These are phyloP conservation scores for Macroglossus sobrinus DNA, from an alignment of 2,113 vertebrate species.

Conservation along the genomic window DNA sequence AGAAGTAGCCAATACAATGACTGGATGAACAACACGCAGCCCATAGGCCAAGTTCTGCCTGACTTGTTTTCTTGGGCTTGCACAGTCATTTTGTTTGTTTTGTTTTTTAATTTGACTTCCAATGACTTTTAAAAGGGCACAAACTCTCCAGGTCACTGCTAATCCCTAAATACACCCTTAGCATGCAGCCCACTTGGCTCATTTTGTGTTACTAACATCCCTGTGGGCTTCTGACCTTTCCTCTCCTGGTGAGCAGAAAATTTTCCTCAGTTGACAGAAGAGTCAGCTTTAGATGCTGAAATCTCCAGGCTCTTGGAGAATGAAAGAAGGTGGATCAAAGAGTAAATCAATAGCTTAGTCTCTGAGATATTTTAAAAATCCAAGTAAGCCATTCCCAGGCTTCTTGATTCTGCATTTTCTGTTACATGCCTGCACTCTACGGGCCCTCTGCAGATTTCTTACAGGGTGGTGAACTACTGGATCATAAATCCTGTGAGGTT, in stretches of 20 bases:
- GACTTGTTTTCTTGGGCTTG: background rate
- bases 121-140: conserved; percentile 1
- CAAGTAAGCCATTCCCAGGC: background rate
- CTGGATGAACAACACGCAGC: background rate
- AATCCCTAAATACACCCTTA: conserved; percentile 17
- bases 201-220: background rate
- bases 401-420: background rate
- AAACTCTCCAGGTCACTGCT: conserved; percentile 32
- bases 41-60: background rate
- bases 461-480: background rate
- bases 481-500: background rate
- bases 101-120: conserved; percentile 8
- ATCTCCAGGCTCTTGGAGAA: background rate
- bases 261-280: background rate
- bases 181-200: background rate
- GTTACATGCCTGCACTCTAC: too few species aligned
- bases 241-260: background rate
- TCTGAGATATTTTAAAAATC: background rate
- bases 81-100: background rate
- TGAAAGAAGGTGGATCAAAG: conserved; percentile 15
- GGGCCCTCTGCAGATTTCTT: background rate
- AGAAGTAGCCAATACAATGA: background rate
- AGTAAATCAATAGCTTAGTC: background rate
- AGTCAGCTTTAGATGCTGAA: background rate
- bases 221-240: background rate